Percentiles rank a stretch among this genome's conserved stretches.
phyloP scores from a whole-genome alignment of 2,888 invertebrate genomes.

The Sphaerophoria taeniata region DNA sequence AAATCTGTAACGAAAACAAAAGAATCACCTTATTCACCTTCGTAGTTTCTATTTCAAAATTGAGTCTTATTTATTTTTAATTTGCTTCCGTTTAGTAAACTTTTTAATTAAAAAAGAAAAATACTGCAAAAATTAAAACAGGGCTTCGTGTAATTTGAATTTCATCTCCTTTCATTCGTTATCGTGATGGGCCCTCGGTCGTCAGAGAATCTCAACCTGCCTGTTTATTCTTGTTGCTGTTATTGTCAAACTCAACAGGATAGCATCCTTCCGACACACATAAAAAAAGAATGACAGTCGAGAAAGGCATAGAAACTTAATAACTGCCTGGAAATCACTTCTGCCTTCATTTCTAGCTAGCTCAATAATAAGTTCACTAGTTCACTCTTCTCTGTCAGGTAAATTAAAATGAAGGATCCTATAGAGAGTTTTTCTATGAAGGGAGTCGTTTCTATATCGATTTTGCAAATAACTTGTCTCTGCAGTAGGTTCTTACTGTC shows the following conservation, averaged over 20 bases:
- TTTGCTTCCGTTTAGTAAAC: neutral
- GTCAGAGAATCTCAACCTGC: neutral
- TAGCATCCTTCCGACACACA: neutral
- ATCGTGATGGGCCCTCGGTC: neutral
- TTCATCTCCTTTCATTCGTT: neutral
- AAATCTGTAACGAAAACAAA: too few species aligned
- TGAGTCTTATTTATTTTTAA: neutral
- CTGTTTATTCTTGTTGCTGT: too few species aligned
- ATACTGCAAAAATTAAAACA: neutral
- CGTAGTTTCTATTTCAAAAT: neutral
- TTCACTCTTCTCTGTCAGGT: too few species aligned
- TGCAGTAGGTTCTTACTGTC: too few species aligned
- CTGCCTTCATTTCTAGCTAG: neutral
- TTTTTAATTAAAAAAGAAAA: neutral
- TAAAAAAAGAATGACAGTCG: too few species aligned
- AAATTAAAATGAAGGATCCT: too few species aligned
- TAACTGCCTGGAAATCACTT: neutral
- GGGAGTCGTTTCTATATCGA: too few species aligned
- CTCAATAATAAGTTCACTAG: too few species aligned
- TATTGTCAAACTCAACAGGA: neutral
- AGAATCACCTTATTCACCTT: too few species aligned
- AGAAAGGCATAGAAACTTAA: neutral
- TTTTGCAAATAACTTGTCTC: too few species aligned
- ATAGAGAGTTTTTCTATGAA: too few species aligned
- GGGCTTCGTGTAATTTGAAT: slow-evolving; percentile 2